phyloP scores from a whole-genome alignment of 2,888 invertebrate species.

The Cryptus armator region DNA sequence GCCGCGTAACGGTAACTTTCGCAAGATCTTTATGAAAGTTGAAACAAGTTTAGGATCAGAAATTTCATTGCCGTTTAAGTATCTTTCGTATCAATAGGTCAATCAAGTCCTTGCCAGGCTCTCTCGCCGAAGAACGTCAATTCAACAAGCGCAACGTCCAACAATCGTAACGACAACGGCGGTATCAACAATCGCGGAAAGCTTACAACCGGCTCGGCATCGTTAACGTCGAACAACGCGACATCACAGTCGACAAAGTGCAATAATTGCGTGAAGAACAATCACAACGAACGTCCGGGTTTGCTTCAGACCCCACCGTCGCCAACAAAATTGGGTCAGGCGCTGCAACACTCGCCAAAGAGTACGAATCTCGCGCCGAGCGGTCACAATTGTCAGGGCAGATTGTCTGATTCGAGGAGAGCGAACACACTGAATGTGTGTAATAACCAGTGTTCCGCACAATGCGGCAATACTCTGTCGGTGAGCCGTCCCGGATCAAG shows the following conservation, averaged over 20 bases:
- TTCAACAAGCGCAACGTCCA: constrained; percentile 75
- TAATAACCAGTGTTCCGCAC: constrained; percentile 80
- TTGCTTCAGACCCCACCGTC: constrained; percentile 81
- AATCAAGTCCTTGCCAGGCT: constrained; percentile 81
- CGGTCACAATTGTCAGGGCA: constrained; percentile 77
- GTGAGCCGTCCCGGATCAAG: constrained; percentile 81
- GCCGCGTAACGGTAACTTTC: constrained; percentile 79
- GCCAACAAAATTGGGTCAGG: constrained; percentile 81
- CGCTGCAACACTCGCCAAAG: constrained; percentile 79
- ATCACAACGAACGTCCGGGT: constrained; percentile 81
- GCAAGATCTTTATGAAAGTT: not conserved
- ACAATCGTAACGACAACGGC: constrained; percentile 71
- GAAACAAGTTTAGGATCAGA: not conserved
- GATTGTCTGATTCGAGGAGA: constrained; percentile 79
- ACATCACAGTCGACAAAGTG: constrained; percentile 76
- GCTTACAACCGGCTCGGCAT: constrained; percentile 62
- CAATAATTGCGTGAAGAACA: constrained; percentile 82
- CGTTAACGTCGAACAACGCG: constrained; percentile 63
- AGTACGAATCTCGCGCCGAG: constrained; percentile 77
- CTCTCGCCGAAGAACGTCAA: constrained; percentile 79
- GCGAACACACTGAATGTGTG: constrained; percentile 80
- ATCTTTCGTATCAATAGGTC: constrained; percentile 73
- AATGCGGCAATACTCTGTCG: constrained; percentile 80
- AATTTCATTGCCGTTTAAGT: not conserved
- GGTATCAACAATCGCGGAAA: constrained; percentile 75